phyloP scores from a whole-genome alignment of 2,888 invertebrate genomes.

The Calliphora vomitoria region DNA sequence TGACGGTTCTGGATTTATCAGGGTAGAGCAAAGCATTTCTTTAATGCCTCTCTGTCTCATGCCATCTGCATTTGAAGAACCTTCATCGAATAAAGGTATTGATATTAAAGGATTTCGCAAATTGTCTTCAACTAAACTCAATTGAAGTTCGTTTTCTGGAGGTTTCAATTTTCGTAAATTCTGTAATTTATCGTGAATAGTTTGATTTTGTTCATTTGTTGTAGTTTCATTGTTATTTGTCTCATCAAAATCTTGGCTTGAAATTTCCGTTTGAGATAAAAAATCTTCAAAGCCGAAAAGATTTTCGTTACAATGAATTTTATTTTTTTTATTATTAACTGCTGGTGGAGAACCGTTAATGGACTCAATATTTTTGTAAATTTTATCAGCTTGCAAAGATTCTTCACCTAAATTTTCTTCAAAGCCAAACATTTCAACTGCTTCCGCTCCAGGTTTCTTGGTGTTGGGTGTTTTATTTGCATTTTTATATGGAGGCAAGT shows the following conservation, averaged over 20 bases:
- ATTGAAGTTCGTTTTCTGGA: conserved; percentile 69
- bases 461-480: conserved; percentile 43
- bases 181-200: conserved; percentile 77
- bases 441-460: conserved; percentile 46
- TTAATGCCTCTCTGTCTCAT: conserved; percentile 78
- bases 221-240: conserved; percentile 4
- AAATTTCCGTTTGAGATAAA: conserved; percentile 66
- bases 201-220: conserved; percentile 38
- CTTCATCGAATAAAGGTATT: conserved; percentile 75
- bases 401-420: conserved; percentile 63
- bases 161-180: conserved; percentile 78
- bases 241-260: conserved; percentile 63
- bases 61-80: conserved; percentile 61
- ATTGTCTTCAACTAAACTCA: conserved; percentile 10
- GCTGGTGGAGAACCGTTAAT: neutral
- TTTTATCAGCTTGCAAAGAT: neutral
- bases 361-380: neutral
- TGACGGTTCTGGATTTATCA: conserved; percentile 74
- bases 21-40: conserved; percentile 82
- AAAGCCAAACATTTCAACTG: conserved; percentile 61
- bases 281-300: conserved; percentile 82
- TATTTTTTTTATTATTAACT: neutral
- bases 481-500: conserved; percentile 79
- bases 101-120: neutral
- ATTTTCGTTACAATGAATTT: conserved; percentile 53